Base-by-base conservation (phyloP, 2,888 invertebrate genomes). In the Xylota segnis region DNA sequence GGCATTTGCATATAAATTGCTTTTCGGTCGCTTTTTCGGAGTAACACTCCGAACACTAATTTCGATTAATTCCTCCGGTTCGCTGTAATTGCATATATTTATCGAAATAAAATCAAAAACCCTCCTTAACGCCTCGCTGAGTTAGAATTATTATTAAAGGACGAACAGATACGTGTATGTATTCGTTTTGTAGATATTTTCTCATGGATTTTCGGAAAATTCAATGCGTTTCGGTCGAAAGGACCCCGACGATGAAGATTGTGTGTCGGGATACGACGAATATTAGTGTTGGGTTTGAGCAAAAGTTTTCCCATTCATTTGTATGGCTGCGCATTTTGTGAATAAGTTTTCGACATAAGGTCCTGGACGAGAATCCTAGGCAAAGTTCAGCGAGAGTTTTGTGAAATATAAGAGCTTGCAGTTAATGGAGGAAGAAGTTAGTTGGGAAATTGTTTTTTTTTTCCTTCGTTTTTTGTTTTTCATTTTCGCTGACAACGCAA, bases 1-100 rank as follows among this genome's bases (percentile, higher is more conserved):
- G 63, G 3, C 77, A 87, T 88, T 88, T 88, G 87, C 87, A 88
- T 88, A 88, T 87, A 88, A 87, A 88, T 88, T 88, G 87, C 66
- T 87, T 88, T 87, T 76, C 61, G 45, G 52, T 71, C 52, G 59
- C 58, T 14, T 76, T 68, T 54, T 83, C 59, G 23, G 71, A 72
- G 58, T 59, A 66, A 70, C 61, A 66, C 56, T 66, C 66, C 58
- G 77, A 77, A 77, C 34, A 70, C 56, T 77, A 71, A 77, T 83
- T 83, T 72, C 52, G 58, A 66, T 77, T 71, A 68, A 70, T 63
- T 59, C 63, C 18, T 52, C 27, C 27, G 7, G 50, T 43, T 59
- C 18, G 27, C 16, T 63, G 65, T 82, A 58, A 59, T 59, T 72
- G 45, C 59, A 45, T 23, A 58, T 32, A 43, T 68, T 32, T 54